Evolutionary conservation across 2,888 invertebrate genomes (phyloP), one percentile per base, ranked within the genome.

Genomic region (Linyphia triangularis): DNA sequence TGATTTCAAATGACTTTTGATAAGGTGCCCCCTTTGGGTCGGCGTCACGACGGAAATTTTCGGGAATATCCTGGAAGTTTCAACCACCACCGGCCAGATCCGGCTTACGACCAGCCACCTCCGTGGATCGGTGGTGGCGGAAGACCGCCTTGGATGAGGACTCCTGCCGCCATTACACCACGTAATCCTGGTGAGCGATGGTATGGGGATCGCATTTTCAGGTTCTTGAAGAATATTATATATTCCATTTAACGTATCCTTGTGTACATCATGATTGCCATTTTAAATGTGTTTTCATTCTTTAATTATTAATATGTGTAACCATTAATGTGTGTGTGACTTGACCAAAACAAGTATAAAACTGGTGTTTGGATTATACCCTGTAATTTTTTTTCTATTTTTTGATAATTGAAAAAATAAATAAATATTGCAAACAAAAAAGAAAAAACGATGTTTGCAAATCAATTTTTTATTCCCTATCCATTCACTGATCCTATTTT

Each of bases 1-100:
- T n/a, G 13, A 24, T 72, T 72, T 70, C 85, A 51, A 24, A 88
- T 88, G 88, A 88, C 88, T 43, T 88, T 83, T 72, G 88, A 88
- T 37, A 88, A 83, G 70, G 88, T 88, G 22, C 24, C 81, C 26
- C 81, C 86, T 5, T 40, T 88, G 24, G 73, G 61, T 22, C 73
- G 86, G 1, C 86, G 86, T 22, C 73, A 73, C 43, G 81, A 88
- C n/a, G 86, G 81, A 37, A 88, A 82, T 59, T 88, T 81, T 79
- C 86, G 86, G n/a, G 86, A 88, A 24, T 88, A 65, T 67, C 86
- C 86, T 2, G 73, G 73, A 24, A 81, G 73, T 73, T 81, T 75
- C 30, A 73, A 81, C 67, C 73, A 86, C 16, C 79, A 73, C 69
- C 57, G 83, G 30, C 83, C 88, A 3, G 81, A 88, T 33, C 83